Base-by-base conservation (phyloP, 1,140 invertebrate genomes). In the Platyura marginata region DNA sequence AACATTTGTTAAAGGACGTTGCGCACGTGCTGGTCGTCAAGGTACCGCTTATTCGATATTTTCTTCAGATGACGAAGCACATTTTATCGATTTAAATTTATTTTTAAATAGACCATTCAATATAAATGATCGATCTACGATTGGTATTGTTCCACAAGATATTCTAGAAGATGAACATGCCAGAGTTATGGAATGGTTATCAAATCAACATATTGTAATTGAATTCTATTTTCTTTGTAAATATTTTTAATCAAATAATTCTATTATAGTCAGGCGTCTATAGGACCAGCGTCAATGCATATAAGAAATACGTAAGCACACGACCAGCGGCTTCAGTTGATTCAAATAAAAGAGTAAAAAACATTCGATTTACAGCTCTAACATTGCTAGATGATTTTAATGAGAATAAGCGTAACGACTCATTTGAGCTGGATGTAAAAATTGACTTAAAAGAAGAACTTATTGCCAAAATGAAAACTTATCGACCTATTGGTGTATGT, bases 41-140 rank as follows among this genome's bases (percentile, higher is more conserved):
- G 95, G 95, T 21, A 81, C 73, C 6, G 89, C 94, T 0, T 92
- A 81, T 55, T 95, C 87, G 8, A 70, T 99, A 35, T 67, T 98
- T 20, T 65, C 79, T 1, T 74, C 77, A 0, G 94, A 98, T 51
- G 96, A 99, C 61, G 68, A 88, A 19, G 75, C 94, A 1, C 92
- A 93, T 62, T 63, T 98, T 1, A 54, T 97, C 21, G 94, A 98
- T 67, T 66, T 98, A 19, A 85, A 95, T 57, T 66, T 98, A 32
- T 99, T 98, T 62, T 69, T 98, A 15, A 89, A 86, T 16, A 70
- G 79, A 21, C 68, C 79, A 4, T 62, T 94, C 2, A 68, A 69
- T 33, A 61, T 75, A 22, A 68, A 78, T 19, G 67, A 61, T 8
- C 55, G 69, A 32, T 53, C 63, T 3, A 44, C 57, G 3, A 62